phyloP scores from a whole-genome alignment of 2,797 vertebrate species.

The Syngnathus acus region DNA sequence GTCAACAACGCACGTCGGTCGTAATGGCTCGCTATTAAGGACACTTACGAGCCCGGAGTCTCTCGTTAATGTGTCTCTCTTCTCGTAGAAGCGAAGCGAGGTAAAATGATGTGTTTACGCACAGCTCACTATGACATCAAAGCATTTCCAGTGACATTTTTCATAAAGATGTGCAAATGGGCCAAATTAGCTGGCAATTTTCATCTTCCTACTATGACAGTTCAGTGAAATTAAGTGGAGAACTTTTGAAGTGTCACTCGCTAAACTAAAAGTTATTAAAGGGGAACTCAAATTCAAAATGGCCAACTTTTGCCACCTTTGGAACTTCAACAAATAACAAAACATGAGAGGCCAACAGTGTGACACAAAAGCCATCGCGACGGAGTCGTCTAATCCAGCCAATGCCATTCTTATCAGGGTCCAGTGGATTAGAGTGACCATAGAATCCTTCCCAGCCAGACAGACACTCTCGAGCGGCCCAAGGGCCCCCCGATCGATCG shows the following conservation, averaged over 20 bases:
- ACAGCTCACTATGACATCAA: conserved; percentile 1
- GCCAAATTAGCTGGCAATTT: not conserved
- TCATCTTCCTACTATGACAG: not conserved
- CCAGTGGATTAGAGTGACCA: conserved; percentile 77
- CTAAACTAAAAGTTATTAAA: not conserved
- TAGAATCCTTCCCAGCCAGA: conserved; percentile 70
- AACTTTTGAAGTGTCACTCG: not conserved
- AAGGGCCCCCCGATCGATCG: conserved; percentile 72
- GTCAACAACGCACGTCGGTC: not conserved
- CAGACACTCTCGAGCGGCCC: conserved; percentile 66
- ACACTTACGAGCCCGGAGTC: not conserved
- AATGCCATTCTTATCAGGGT: conserved; percentile 79
- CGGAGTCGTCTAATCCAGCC: conserved; percentile 73
- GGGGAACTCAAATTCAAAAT: too few relatives aligned
- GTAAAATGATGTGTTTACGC: not conserved
- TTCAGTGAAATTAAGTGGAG: not conserved
- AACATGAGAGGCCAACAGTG: conserved; percentile 44
- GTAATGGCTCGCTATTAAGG: not conserved
- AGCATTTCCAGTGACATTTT: not conserved
- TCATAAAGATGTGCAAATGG: not conserved
- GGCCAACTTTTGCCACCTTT: not conserved
- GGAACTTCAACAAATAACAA: not conserved
- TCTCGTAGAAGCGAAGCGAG: not conserved
- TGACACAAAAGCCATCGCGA: conserved; percentile 68
- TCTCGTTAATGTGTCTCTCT: not conserved